Evolutionary conservation across 2,113 vertebrate species (phyloP), one percentile per base, ranked within the genome.

Genomic region (Stictonetta naevosa): DNA sequence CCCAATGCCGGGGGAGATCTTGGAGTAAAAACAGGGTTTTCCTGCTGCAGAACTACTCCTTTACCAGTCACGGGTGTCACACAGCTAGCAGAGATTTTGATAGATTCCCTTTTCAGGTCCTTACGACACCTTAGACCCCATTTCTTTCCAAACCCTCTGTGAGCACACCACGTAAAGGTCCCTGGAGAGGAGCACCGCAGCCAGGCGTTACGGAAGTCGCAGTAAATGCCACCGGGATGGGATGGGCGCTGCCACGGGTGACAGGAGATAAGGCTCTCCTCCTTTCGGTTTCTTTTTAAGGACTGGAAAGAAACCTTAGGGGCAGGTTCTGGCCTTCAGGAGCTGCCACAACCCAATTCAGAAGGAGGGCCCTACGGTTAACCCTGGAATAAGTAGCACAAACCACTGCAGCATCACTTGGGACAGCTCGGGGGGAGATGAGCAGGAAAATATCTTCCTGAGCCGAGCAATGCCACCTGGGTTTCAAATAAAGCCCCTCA

Each of bases 341-440:
- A 26, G 38, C 77, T 17, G 26, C 7, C 23, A 6, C 0, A 1
- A 26, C 40, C 14, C 4, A 3, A 10, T 46, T 0, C 2, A 3
- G 29, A 12, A 87, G 10, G 4, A 40, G 22, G 84, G 59, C 3
- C 56, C 55, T 64, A 16, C 5, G 0, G 19, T 21, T 12, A 75
- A 63, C 28, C 56, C 50, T 21, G 10, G 22, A n/a, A 29, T 1
- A 2, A 56, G 85, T 0, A 22, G 76, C 55, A 38, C 31, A 2
- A 62, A 13, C 26, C 26, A 28, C 33, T 21, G 0, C 18, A 18
- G 67, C 33, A 4, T 22, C 9, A 18, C 50, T 11, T 1, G 56
- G 63, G 75, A 53, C 26, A 28, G 63, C 82, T 23, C 7, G 1
- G 75, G 42, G 42, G 25, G 13, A 36, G 21, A 17, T 2, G 1